Percentiles rank a stretch among this genome's conserved stretches.
phyloP scores from a whole-genome alignment of 2,113 vertebrate species.

The Gambusia holbrooki region DNA sequence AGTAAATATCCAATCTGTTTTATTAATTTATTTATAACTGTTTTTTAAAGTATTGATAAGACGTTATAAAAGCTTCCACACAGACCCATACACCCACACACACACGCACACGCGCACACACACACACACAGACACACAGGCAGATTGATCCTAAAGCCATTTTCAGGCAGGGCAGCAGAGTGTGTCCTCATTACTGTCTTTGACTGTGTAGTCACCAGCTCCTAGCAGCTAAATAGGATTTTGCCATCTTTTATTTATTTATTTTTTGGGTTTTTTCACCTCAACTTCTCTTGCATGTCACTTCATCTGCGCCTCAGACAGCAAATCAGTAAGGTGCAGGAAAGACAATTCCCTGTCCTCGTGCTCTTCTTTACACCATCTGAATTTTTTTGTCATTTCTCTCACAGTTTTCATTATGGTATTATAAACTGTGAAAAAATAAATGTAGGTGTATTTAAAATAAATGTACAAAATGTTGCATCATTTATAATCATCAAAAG shows the following conservation, averaged over 20 bases:
- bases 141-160: conserved; percentile 55
- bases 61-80: conserved; percentile 5
- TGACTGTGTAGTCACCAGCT: conserved; percentile 67
- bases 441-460: background rate
- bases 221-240: conserved; percentile 62
- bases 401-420: background rate
- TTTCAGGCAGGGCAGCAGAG: conserved; percentile 64
- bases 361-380: conserved; percentile 35
- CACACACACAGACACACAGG: background rate
- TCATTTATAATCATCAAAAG: too few species aligned
- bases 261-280: conserved; percentile 58
- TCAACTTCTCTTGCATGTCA: conserved; percentile 70
- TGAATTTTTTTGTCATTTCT: background rate
- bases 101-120: too few species aligned
- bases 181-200: conserved; percentile 71
- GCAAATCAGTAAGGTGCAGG: conserved; percentile 74
- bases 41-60: conserved; percentile 29
- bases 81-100: background rate
- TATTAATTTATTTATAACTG: conserved; percentile 32
- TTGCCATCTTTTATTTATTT: conserved; percentile 42
- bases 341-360: conserved; percentile 74
- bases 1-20: background rate
- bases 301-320: conserved; percentile 74
- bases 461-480: background rate
- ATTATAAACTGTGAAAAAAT: background rate